phyloP scores from a whole-genome alignment of 2,113 vertebrate species.

The Spermophilus dauricus region DNA sequence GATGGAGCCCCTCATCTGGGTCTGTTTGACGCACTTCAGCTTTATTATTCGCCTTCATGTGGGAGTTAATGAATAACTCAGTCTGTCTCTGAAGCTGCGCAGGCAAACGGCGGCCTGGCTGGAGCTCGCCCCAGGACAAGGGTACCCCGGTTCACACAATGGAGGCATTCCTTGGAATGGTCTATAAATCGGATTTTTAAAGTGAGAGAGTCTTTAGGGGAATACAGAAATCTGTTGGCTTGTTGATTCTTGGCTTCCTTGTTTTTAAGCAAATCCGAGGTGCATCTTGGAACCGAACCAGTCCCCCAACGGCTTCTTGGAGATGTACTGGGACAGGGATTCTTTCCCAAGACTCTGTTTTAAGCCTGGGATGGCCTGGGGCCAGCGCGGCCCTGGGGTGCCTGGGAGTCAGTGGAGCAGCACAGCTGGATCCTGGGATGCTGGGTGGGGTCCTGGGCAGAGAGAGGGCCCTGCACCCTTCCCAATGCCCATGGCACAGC shows the following conservation, averaged over 20 bases:
- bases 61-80: constrained; percentile 83
- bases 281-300: neutral
- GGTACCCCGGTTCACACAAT: neutral
- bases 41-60: constrained; percentile 72
- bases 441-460: neutral
- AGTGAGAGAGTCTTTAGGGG: neutral
- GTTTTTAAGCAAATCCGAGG: neutral
- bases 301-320: neutral
- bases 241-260: neutral
- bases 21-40: constrained; percentile 77
- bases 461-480: neutral
- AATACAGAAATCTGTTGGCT: neutral
- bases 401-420: neutral
- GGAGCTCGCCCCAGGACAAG: constrained; percentile 18
- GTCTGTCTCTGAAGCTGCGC: constrained; percentile 1
- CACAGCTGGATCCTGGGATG: neutral
- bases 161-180: neutral
- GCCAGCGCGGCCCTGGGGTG: neutral
- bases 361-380: neutral
- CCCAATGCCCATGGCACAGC: too few species aligned
- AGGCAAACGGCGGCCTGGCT: constrained; percentile 39
- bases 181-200: neutral
- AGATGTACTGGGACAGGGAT: neutral
- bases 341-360: neutral
- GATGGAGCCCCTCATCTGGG: constrained; percentile 80